Evolutionary conservation across 2,113 vertebrate species (phyloP).

Genomic region (Miniopterus natalensis): DNA sequence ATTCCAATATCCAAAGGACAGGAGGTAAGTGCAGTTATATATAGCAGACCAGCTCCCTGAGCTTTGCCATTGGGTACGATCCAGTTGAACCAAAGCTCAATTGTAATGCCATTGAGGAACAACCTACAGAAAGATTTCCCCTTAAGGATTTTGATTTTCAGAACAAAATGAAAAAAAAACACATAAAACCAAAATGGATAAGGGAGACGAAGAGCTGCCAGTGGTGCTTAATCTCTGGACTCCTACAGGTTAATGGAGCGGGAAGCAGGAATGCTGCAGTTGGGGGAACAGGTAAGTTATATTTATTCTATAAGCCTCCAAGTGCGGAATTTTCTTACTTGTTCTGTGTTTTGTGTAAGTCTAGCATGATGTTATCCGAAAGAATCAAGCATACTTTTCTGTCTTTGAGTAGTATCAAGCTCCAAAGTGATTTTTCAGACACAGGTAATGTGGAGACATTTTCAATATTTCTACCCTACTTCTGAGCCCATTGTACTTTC

Average conservation of each 20-base stretch:
- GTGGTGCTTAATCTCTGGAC: constrained; percentile 57
- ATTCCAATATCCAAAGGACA: constrained; percentile 44
- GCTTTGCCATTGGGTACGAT: constrained; percentile 32
- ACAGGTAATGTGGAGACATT: not conserved
- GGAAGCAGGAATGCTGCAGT: not conserved
- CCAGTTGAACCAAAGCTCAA: constrained; percentile 75
- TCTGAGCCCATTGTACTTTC: not conserved
- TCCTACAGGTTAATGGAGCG: constrained; percentile 68
- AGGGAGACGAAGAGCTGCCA: constrained; percentile 63
- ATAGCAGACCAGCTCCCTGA: constrained; percentile 16
- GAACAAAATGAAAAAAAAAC: constrained; percentile 45
- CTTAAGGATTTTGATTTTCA: constrained; percentile 56
- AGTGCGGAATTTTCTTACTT: constrained; percentile 8
- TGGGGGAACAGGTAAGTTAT: constrained; percentile 65
- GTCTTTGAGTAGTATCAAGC: not conserved
- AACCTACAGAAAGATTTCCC: constrained; percentile 54
- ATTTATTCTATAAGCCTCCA: constrained; percentile 43
- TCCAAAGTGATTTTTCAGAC: constrained; percentile 20
- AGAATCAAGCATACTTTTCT: not conserved
- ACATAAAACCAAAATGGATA: constrained; percentile 43
- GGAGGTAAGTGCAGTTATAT: constrained; percentile 49
- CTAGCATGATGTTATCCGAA: constrained; percentile 7
- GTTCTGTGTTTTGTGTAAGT: constrained; percentile 2
- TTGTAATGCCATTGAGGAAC: constrained; percentile 46
- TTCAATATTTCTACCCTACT: constrained; percentile 20